Percentiles rank a stretch among this genome's conserved stretches.
Evolutionary conservation across 2,888 invertebrate genomes (phyloP).

Genomic region (Chrysomela aeneicollis): DNA sequence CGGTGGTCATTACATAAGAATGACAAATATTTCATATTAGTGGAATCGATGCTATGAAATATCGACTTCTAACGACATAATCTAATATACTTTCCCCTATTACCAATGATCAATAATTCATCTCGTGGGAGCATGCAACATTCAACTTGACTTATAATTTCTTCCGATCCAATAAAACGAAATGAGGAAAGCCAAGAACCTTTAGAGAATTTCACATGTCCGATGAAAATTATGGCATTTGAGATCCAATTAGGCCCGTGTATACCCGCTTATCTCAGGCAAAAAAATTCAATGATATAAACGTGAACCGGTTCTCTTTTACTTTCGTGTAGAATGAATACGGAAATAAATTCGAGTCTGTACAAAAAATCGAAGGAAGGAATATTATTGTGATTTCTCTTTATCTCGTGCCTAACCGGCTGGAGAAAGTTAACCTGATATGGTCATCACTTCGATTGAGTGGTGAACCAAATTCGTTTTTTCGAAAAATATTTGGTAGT

Average conservation of each 20-base stretch:
- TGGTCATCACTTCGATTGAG: conserved; percentile 8
- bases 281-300: neutral
- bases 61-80: neutral
- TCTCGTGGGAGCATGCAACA: neutral
- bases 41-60: no score
- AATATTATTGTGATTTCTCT: conserved; percentile 26
- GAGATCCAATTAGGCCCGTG: neutral
- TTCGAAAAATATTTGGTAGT: neutral
- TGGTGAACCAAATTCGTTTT: neutral
- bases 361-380: conserved; percentile 18
- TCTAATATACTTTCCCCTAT: neutral
- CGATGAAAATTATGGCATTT: neutral
- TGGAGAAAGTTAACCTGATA: conserved; percentile 24
- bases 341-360: conserved; percentile 29
- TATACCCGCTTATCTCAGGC: neutral
- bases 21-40: no score
- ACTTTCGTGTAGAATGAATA: conserved; percentile 33
- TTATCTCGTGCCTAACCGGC: conserved; percentile 10
- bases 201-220: conserved; percentile 11
- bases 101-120: neutral
- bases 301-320: conserved; percentile 8
- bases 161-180: neutral
- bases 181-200: conserved; percentile 12
- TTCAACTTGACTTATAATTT: conserved; percentile 16
- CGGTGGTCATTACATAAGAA: no score